Conservation (phyloP, 2,888 invertebrate species). For the Caenorhabditis afra region DNA sequence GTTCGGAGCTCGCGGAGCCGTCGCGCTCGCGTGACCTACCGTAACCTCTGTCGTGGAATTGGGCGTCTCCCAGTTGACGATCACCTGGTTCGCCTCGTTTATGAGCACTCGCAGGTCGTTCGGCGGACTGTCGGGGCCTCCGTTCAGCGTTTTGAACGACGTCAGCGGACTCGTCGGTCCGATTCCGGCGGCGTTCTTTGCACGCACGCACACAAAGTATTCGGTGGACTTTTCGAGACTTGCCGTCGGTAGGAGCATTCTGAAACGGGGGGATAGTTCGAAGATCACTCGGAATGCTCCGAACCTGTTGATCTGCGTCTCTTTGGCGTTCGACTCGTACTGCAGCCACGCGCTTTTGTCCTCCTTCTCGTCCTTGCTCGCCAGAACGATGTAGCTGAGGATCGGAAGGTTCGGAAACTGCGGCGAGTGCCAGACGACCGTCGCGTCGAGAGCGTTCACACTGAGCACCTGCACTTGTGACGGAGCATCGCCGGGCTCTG, state of each 20-base stretch:
- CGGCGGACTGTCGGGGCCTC: conserved; percentile 67
- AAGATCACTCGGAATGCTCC: neutral
- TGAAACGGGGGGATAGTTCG: neutral
- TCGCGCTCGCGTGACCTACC: conserved; percentile 24
- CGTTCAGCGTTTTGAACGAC: conserved; percentile 62
- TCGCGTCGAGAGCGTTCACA: conserved; percentile 61
- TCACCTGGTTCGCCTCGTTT: conserved; percentile 68
- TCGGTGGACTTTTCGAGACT: conserved; percentile 59
- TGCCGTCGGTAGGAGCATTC: conserved; percentile 56
- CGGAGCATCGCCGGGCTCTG: conserved; percentile 70
- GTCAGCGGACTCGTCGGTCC: conserved; percentile 59
- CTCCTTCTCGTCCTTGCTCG: conserved; percentile 43
- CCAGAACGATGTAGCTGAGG: conserved; percentile 54
- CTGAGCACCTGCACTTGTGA: conserved; percentile 59
- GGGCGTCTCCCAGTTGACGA: conserved; percentile 63
- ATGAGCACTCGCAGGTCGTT: conserved; percentile 55
- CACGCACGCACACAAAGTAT: conserved; percentile 64
- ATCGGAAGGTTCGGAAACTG: conserved; percentile 64
- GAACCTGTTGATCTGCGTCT: conserved; percentile 29
- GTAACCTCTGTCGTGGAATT: conserved; percentile 62
- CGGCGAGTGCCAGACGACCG: conserved; percentile 63
- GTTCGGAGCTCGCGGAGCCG: neutral
- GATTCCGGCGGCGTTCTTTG: conserved; percentile 62
- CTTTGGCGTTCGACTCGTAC: conserved; percentile 53
- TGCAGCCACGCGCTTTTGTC: conserved; percentile 55